Conservation (phyloP, 2,113 vertebrate genomes). For the Petromus typicus region DNA sequence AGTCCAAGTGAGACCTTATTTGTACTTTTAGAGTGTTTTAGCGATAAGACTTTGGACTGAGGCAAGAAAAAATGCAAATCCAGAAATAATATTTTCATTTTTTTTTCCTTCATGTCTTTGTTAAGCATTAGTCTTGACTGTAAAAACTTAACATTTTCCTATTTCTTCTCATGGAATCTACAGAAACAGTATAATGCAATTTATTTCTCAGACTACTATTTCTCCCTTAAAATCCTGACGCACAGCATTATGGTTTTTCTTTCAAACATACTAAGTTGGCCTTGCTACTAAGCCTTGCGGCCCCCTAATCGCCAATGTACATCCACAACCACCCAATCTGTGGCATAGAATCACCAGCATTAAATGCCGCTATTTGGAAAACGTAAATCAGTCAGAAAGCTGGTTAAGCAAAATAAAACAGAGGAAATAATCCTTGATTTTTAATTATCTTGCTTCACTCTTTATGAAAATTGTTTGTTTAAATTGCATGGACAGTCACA, state of each 20-base stretch:
- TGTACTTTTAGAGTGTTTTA: conserved; percentile 68
- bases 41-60: conserved; percentile 61
- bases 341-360: conserved; percentile 8
- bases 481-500: not conserved
- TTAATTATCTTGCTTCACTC: conserved; percentile 59
- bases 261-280: not conserved
- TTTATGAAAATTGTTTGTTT: conserved; percentile 55
- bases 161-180: conserved; percentile 53
- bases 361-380: not conserved
- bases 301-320: conserved; percentile 12
- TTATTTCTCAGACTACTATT: conserved; percentile 59
- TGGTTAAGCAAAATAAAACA: not conserved
- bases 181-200: conserved; percentile 53
- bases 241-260: not conserved
- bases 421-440: conserved; percentile 50
- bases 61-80: conserved; percentile 69
- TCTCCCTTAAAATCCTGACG: conserved; percentile 53
- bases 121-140: conserved; percentile 55
- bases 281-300: conserved; percentile 30
- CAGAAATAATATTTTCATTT: conserved; percentile 67
- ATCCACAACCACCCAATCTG: not conserved
- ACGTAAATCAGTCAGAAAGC: conserved; percentile 7
- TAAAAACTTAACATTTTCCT: conserved; percentile 52
- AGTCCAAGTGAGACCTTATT: conserved; percentile 53
- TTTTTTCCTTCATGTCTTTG: conserved; percentile 56